phyloP scores from a whole-genome alignment of 1,140 invertebrate genomes.

The Aphidius ervi region DNA sequence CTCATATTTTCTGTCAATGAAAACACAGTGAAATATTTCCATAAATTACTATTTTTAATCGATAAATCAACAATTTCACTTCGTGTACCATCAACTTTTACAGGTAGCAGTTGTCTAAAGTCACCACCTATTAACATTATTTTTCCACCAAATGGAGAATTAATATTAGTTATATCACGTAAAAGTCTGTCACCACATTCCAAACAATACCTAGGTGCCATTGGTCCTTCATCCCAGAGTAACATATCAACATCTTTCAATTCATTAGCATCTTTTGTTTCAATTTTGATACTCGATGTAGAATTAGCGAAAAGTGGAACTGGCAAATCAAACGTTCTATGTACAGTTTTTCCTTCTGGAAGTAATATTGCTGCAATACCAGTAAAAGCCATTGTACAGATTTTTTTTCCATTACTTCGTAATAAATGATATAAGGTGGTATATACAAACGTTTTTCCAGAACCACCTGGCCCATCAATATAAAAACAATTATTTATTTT shows the following conservation, averaged over 20 bases:
- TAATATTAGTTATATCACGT: conserved; percentile 20
- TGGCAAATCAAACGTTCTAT: conserved; percentile 27
- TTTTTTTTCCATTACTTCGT: conserved; percentile 17
- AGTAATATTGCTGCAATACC: conserved; percentile 31
- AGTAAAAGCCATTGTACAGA: conserved; percentile 26
- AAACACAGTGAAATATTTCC: conserved; percentile 21
- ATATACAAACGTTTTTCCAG: conserved; percentile 27
- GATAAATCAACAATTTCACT: conserved; percentile 27
- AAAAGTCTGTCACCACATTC: conserved; percentile 27
- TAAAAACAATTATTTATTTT: conserved; percentile 15
- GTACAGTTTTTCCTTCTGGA: conserved; percentile 26
- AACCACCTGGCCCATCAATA: conserved; percentile 27
- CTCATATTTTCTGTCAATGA: conserved; percentile 23
- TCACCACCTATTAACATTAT: conserved; percentile 29
- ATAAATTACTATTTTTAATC: conserved; percentile 23
- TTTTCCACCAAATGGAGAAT: conserved; percentile 32
- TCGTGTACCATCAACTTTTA: conserved; percentile 23
- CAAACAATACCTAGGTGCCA: conserved; percentile 26
- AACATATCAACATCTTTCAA: conserved; percentile 25
- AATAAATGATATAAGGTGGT: conserved; percentile 21
- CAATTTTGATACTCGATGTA: conserved; percentile 32
- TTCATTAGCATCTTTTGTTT: conserved; percentile 21
- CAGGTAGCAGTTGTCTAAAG: conserved; percentile 30
- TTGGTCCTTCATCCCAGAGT: conserved; percentile 35
- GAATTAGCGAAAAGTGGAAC: conserved; percentile 23